A percentile compares a stretch with the other conserved stretches of the same genome.
Evolutionary conservation across 1,140 invertebrate genomes (phyloP).

Genomic region (Drosophila sucinea): DNA sequence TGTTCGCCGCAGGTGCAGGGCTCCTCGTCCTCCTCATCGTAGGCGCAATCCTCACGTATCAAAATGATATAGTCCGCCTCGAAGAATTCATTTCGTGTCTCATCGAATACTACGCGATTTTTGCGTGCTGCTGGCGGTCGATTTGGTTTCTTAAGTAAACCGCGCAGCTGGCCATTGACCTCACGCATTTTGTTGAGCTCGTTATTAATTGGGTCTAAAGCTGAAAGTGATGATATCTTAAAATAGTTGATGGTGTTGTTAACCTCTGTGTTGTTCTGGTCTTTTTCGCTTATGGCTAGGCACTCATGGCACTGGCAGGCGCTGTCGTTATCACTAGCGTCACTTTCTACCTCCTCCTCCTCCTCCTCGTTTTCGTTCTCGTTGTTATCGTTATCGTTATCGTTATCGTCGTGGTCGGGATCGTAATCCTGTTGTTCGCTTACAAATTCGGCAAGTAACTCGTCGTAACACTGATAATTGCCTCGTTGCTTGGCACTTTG

Average conservation of each 20-base stretch:
- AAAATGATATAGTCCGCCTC: slow-evolving; percentile 94
- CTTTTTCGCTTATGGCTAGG: slow-evolving; percentile 42
- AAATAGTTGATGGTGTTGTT: neutral
- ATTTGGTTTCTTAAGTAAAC: slow-evolving; percentile 82
- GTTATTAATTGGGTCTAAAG: neutral
- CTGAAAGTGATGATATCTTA: neutral
- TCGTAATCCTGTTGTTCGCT: slow-evolving; percentile 62
- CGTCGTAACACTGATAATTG: slow-evolving; percentile 75
- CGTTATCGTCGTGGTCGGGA: slow-evolving; percentile 18
- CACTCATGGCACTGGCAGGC: slow-evolving; percentile 72
- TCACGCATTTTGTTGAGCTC: slow-evolving; percentile 70
- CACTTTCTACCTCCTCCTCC: slow-evolving; percentile 14
- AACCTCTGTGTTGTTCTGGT: slow-evolving; percentile 13
- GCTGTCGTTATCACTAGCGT: slow-evolving; percentile 43
- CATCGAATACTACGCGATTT: slow-evolving; percentile 92
- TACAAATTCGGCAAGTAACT: slow-evolving; percentile 68
- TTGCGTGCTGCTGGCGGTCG: slow-evolving; percentile 84
- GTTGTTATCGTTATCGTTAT: slow-evolving; percentile 13
- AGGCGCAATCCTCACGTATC: slow-evolving; percentile 92
- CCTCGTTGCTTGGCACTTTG: slow-evolving; percentile 26
- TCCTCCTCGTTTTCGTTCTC: slow-evolving; percentile 26
- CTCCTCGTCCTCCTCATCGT: slow-evolving; percentile 89
- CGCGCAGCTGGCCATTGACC: slow-evolving; percentile 77
- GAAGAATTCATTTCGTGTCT: slow-evolving; percentile 93
- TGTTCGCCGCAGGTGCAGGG: slow-evolving; percentile 90